Base-by-base conservation (phyloP, 2,888 invertebrate species). In the Lomographa bimaculata region DNA sequence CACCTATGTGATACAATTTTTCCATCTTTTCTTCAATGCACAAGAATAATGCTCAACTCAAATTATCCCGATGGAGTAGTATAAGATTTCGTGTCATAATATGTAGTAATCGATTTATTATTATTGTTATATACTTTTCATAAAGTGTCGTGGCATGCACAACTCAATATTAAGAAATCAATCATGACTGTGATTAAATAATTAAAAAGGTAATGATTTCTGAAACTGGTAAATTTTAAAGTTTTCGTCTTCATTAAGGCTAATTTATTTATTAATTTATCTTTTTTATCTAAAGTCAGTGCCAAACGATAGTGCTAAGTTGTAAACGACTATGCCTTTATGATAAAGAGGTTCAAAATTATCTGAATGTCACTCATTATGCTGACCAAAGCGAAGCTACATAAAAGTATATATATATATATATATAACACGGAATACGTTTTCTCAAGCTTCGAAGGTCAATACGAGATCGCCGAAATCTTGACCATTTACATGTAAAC, bases 41-140 rank as follows among this genome's bases (percentile, higher is more conserved):
- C 82, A 82, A 84, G 78, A 79, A 85, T 78, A 85, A 86, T 86
- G 87, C 87, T 87, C 87, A 87, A 87, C 83, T 83, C 86, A 86
- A 87, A 85, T 78, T 83, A 72, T 79, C 77, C 75, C 74, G 78
- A 78, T 75, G 83, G 81, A 83, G 76, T 85, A 86, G 82, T 76
- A 69, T 85, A 83, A 83, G 85, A 76, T 87, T 85, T 87, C 83
- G 87, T 87, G 87, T 87, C 87, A 87, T 83, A 82, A 57, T 67
- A 69, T 79, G 76, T 82, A 83, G 77, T 82, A 77, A 74, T 78
- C 69, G 74, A 77, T 80, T 71, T 52, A 59, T 74, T 69, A 71
- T 68, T 75, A 73, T 75, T 67, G 59, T 73, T 72, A 45, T 37
- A 36, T 42, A 72, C 68, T 73, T 75, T 74, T 71, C 75, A 69